These are phyloP conservation scores for Heliothis peltigera DNA, from an alignment of 2,888 invertebrate species.

Conservation along the genomic window DNA sequence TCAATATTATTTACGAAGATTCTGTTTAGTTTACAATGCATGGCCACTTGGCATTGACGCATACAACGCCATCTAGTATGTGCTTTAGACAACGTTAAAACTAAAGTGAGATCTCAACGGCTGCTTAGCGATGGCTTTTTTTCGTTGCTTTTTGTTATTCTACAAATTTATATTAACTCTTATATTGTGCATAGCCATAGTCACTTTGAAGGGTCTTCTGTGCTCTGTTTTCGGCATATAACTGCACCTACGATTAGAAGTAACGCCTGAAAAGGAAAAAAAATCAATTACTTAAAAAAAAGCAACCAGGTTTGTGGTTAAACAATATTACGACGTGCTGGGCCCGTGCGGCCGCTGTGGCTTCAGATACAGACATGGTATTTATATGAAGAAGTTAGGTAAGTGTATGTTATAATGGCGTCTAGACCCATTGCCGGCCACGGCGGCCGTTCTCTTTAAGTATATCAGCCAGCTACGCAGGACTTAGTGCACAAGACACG, in stretches of 20 bases:
- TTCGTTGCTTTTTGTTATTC: slow-evolving; percentile 42
- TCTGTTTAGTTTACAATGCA: not conserved
- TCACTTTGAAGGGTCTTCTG: slow-evolving; percentile 9
- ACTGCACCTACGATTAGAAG: slow-evolving; percentile 45
- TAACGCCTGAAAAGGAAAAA: slow-evolving; percentile 48
- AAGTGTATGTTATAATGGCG: no score
- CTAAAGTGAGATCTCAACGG: slow-evolving; percentile 52
- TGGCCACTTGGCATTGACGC: not conserved
- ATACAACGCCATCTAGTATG: slow-evolving; percentile 50
- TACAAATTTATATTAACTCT: slow-evolving; percentile 2
- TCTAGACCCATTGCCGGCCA: no score
- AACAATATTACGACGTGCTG: no score
- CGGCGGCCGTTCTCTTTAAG: no score
- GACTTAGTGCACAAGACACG: no score
- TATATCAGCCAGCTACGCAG: no score
- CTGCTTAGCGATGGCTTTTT: slow-evolving; percentile 14
- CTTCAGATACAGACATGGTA: no score
- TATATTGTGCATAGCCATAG: not conserved
- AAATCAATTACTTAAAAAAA: not conserved
- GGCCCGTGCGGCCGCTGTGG: no score
- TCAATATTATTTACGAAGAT: slow-evolving; percentile 22
- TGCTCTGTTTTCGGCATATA: slow-evolving; percentile 9
- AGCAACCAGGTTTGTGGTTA: no score
- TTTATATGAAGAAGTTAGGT: no score
- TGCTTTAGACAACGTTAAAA: slow-evolving; percentile 21